These are phyloP conservation scores for Champsocephalus gunnari DNA, from an alignment of 2,797 vertebrate genomes.

Conservation along the genomic window DNA sequence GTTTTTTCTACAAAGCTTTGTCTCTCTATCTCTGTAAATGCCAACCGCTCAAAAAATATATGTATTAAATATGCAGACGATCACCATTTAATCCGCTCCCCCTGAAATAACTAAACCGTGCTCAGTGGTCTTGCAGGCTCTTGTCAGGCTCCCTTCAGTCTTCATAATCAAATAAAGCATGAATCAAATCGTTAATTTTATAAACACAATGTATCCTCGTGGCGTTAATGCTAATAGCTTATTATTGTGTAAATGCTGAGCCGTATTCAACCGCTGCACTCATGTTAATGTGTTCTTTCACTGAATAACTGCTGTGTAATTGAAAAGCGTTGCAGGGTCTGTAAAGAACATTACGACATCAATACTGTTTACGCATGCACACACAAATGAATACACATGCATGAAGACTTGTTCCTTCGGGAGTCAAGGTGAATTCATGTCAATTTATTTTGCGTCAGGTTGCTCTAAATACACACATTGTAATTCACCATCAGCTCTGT, in stretches of 20 bases:
- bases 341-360: constrained; percentile 61
- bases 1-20: not conserved
- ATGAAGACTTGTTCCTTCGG: constrained; percentile 25
- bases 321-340: constrained; percentile 56
- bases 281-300: constrained; percentile 65
- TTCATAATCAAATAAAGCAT: constrained; percentile 64
- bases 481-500: constrained; percentile 21
- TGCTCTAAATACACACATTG: constrained; percentile 23
- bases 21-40: not conserved
- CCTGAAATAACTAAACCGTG: constrained; percentile 48
- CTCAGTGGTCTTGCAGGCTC: constrained; percentile 27
- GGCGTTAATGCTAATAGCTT: constrained; percentile 64
- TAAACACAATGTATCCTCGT: constrained; percentile 37
- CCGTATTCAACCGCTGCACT: constrained; percentile 53
- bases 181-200: constrained; percentile 37
- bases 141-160: constrained; percentile 35
- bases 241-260: constrained; percentile 62
- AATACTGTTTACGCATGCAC: constrained; percentile 22
- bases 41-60: too few species aligned
- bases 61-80: constrained; percentile 2
- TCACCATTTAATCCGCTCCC: constrained; percentile 37
- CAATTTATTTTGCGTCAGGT: constrained; percentile 15
- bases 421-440: constrained; percentile 35
- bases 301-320: constrained; percentile 54
- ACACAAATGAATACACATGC: constrained; percentile 20